Evolutionary conservation across 2,888 invertebrate species (phyloP).

Genomic region (Machimus rusticus): DNA sequence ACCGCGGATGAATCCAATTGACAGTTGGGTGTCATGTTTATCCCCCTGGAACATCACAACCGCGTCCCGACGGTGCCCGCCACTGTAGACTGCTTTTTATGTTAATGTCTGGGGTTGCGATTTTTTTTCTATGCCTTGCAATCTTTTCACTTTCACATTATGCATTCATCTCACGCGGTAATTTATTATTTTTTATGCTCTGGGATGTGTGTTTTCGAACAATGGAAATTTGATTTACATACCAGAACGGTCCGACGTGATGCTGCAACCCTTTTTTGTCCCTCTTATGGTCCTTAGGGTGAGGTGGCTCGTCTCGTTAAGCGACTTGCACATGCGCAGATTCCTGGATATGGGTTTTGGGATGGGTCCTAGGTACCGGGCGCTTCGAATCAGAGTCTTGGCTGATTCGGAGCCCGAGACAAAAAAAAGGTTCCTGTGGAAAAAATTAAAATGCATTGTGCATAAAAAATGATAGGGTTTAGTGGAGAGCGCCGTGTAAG

Average conservation of each 20-base stretch:
- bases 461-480: constrained; percentile 46
- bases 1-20: constrained; percentile 63
- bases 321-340: constrained; percentile 28
- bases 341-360: background rate
- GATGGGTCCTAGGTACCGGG: background rate
- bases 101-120: constrained; percentile 51
- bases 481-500: background rate
- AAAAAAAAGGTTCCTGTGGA: constrained; percentile 47
- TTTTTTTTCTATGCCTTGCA: background rate
- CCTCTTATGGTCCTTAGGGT: background rate
- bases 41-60: constrained; percentile 53
- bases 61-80: constrained; percentile 47
- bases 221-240: constrained; percentile 62
- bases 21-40: constrained; percentile 65
- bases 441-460: constrained; percentile 50
- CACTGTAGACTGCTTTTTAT: constrained; percentile 49
- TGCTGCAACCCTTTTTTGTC: constrained; percentile 44
- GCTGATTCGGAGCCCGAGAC: constrained; percentile 43
- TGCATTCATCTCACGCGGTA: constrained; percentile 59
- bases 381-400: background rate
- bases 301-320: constrained; percentile 25
- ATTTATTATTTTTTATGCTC: constrained; percentile 62
- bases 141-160: constrained; percentile 53
- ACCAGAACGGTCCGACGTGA: constrained; percentile 60
- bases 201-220: constrained; percentile 51